These are phyloP conservation scores for Cynocephalus volans DNA, from an alignment of 2,113 vertebrate species.

Conservation along the genomic window DNA sequence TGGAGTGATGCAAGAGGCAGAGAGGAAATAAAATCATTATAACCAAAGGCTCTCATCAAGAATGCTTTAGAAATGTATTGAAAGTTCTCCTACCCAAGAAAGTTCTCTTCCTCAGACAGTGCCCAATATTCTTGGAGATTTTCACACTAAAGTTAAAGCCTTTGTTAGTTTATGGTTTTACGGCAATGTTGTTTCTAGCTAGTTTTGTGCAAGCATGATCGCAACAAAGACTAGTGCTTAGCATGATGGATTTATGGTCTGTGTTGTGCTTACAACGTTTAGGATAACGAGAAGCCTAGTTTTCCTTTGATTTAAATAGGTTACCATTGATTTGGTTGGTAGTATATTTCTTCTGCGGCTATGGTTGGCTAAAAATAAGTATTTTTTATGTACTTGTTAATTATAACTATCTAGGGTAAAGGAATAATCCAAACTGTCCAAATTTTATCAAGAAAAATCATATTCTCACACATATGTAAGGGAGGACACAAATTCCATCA, in stretches of 20 bases:
- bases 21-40: conserved; percentile 33
- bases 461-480: conserved; percentile 73
- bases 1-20: not conserved
- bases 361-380: conserved; percentile 79
- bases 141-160: not conserved
- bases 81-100: conserved; percentile 70
- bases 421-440: conserved; percentile 81
- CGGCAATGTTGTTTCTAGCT: conserved; percentile 37
- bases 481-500: conserved; percentile 68
- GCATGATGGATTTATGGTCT: conserved; percentile 83
- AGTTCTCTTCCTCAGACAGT: conserved; percentile 62
- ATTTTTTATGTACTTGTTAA: conserved; percentile 84
- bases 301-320: conserved; percentile 85
- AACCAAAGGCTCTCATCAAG: not conserved
- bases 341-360: conserved; percentile 84
- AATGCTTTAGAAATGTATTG: conserved; percentile 1
- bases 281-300: conserved; percentile 80
- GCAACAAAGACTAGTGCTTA: conserved; percentile 65
- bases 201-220: conserved; percentile 67
- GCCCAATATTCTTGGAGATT: not conserved
- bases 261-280: conserved; percentile 64
- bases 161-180: conserved; percentile 29
- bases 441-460: conserved; percentile 82
- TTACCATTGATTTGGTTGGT: conserved; percentile 85
- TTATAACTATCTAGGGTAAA: conserved; percentile 81